Evolutionary conservation across 2,113 vertebrate species (phyloP), one percentile per base, ranked within the genome.

Genomic region (Corynorhinus townsendii): DNA sequence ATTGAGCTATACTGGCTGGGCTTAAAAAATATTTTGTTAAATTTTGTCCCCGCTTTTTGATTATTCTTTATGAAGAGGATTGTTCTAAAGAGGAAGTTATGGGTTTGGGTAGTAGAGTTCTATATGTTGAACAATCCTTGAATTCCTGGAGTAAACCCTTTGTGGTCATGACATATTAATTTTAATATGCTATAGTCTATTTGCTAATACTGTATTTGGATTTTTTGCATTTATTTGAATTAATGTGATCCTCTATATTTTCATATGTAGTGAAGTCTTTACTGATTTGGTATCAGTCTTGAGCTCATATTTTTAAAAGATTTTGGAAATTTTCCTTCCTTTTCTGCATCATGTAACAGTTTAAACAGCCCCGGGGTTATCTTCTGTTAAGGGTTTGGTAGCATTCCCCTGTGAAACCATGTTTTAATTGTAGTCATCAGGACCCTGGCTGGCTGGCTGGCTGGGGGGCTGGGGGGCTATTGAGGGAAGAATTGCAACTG

Each of bases 361-460:
- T 71, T 93, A 59, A 95, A 83, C 40, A 93, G 24, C 28, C 7
- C 82, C 75, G 11, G 17, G 11, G 85, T 90, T 73, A 73, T 73
- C 16, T 79, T 83, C 17, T 59, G 75, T 91, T n/a, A 82, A 89
- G 59, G 94, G 38, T 47, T 56, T 80, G 73, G 45, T 69, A 80
- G 85, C 92, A 86, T 90, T 95, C n/a, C 84, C 84, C 62, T 47
- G 66, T 47, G 80, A 85, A 92, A 68, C 80, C 75, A 64, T 45
- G 20, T 76, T 96, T 93, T 96, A 92, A 96, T 91, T 95, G 83
- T 83, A 80, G 77, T 82, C 49, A 28, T 56, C 9, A 24, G 82
- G 64, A 92, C 28, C 28, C 92, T 96, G 66, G 88, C 96, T 95
- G 92, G 56, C n/a, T 81, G 19, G 56, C 38, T 96, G 66, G 88